These are phyloP conservation scores for Tyrannus savana DNA, from an alignment of 2,113 vertebrate genomes.

Conservation along the genomic window DNA sequence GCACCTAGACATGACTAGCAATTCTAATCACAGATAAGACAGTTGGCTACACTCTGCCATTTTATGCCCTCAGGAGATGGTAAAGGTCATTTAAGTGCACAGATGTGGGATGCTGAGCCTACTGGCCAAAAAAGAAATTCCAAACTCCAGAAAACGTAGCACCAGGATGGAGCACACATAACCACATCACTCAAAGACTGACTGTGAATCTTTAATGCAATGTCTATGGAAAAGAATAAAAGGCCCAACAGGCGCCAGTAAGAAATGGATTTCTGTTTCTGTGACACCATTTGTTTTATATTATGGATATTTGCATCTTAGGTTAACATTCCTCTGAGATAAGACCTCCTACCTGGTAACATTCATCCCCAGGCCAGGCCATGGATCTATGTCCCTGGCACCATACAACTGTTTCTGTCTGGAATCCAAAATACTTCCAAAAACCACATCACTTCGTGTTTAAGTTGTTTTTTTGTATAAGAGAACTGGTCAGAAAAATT, in stretches of 20 bases:
- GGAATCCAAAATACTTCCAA: conserved; percentile 22
- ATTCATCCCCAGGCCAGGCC: conserved; percentile 36
- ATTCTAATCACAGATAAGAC: conserved; percentile 27
- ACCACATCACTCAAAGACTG: conserved; percentile 46
- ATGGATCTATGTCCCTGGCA: background rate
- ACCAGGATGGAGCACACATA: background rate
- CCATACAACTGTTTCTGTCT: background rate
- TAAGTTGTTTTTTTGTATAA: background rate
- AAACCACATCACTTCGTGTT: background rate
- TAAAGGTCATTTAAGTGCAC: conserved; percentile 50
- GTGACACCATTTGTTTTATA: conserved; percentile 51
- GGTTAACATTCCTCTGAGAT: conserved; percentile 40
- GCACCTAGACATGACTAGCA: background rate
- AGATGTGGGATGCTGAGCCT: background rate
- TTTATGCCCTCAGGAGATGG: background rate
- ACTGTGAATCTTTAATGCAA: conserved; percentile 1
- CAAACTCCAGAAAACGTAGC: background rate
- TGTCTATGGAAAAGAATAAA: conserved; percentile 36
- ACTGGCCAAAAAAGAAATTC: conserved; percentile 22
- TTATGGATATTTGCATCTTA: conserved; percentile 2
- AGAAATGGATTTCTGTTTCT: conserved; percentile 44
- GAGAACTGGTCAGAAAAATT: conserved; percentile 23
- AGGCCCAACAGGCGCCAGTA: background rate
- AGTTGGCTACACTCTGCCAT: conserved; percentile 31
- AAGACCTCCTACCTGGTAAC: conserved; percentile 37